Conservation (phyloP, 2,113 vertebrate species). For the Gadus chalcogrammus region DNA sequence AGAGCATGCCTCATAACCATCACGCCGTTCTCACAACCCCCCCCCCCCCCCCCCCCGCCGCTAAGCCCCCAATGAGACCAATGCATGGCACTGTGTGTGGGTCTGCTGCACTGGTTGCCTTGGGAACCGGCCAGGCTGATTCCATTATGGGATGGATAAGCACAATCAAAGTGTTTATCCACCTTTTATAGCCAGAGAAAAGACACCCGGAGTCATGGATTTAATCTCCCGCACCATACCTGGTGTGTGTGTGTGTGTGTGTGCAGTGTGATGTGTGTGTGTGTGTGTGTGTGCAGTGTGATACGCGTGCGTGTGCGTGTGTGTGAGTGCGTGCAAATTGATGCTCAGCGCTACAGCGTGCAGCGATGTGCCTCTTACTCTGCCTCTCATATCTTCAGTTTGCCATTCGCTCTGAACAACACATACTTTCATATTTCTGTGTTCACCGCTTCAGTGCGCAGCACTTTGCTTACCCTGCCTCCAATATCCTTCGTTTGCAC, state of each 20-base stretch:
- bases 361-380: no score
- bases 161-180: conserved; percentile 69
- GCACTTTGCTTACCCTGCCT: no score
- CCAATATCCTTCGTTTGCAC: conserved; percentile 1
- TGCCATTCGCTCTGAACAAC: no score
- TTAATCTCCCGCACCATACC: conserved; percentile 60
- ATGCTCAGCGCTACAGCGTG: no score
- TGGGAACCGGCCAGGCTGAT: conserved; percentile 54
- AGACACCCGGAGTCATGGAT: conserved; percentile 55
- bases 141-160: conserved; percentile 68
- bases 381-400: no score
- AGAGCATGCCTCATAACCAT: conserved; percentile 59
- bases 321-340: conserved; percentile 19
- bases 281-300: conserved; percentile 27
- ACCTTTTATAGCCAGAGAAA: conserved; percentile 60
- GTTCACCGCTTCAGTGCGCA: no score
- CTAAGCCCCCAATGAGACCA: conserved; percentile 50
- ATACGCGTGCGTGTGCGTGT: conserved; percentile 17
- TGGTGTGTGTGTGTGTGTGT: conserved; percentile 9
- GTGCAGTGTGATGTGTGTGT: conserved; percentile 25
- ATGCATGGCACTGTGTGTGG: conserved; percentile 42
- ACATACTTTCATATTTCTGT: no score
- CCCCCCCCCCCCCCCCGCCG: conserved; percentile 42
- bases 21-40: conserved; percentile 49
- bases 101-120: conserved; percentile 56